Conservation (phyloP, 2,797 vertebrate genomes). For the Morus bassanus region DNA sequence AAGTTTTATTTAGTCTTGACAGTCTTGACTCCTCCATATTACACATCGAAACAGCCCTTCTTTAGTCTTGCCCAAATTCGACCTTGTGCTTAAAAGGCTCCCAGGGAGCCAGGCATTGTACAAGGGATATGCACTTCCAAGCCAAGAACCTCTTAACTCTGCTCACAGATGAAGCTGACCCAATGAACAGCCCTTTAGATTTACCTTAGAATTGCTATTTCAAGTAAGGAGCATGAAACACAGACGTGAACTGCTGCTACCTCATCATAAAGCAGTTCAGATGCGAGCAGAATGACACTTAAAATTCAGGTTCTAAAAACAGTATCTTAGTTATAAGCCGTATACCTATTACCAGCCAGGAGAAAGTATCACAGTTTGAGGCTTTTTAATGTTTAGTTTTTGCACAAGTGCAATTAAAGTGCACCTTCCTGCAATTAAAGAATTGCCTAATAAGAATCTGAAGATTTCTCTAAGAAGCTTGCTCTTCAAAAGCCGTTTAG, state of each 20-base stretch:
- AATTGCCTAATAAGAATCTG: background rate
- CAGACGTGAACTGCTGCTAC: background rate
- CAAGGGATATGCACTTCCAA: fast-evolving
- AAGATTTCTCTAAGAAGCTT: background rate
- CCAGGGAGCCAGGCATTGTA: background rate
- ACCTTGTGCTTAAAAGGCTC: background rate
- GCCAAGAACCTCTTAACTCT: background rate
- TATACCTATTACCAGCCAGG: background rate
- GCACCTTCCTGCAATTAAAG: background rate
- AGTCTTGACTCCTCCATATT: background rate
- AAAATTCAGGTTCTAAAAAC: background rate
- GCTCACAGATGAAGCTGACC: background rate
- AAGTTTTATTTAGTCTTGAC: background rate
- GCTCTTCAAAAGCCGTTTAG: background rate
- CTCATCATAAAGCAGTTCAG: background rate
- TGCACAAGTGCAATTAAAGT: background rate
- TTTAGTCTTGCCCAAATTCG: background rate
- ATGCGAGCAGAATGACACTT: background rate
- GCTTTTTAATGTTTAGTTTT: background rate
- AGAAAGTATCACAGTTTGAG: background rate
- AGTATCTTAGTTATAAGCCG: background rate
- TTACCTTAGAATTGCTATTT: background rate
- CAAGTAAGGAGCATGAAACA: background rate
- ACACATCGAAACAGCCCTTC: fast-evolving
- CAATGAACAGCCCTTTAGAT: background rate